phyloP scores from a whole-genome alignment of 2,113 vertebrate species.

The Brachionichthys hirsutus region DNA sequence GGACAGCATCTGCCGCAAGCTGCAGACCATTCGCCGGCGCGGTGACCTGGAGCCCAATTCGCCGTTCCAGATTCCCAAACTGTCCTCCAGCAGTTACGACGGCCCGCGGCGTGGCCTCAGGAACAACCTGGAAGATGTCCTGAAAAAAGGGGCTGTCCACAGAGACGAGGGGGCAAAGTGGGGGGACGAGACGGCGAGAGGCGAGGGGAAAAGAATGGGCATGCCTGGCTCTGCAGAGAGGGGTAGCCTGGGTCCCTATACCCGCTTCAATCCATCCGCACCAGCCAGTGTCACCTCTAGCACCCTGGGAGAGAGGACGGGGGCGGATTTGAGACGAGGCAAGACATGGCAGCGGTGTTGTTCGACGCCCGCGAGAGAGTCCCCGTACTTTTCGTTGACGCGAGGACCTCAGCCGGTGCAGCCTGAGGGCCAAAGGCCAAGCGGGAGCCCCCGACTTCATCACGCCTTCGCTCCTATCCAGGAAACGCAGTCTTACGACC shows the following conservation, averaged over 20 bases:
- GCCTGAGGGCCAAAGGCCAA: background rate
- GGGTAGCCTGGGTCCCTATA: background rate
- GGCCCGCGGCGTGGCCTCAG: constrained; percentile 76
- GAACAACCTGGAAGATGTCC: constrained; percentile 80
- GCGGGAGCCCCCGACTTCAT: constrained; percentile 30
- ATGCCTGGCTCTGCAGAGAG: constrained; percentile 18
- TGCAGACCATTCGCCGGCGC: constrained; percentile 84
- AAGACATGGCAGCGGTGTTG: constrained; percentile 34
- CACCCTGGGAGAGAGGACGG: constrained; percentile 50
- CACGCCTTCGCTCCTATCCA: constrained; percentile 36
- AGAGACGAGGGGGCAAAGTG: constrained; percentile 6
- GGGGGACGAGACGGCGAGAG: accelerated
- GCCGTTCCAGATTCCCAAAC: constrained; percentile 81
- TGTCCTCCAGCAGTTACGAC: constrained; percentile 80
- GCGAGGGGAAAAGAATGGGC: constrained; percentile 3
- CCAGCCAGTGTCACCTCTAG: constrained; percentile 40
- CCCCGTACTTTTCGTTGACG: constrained; percentile 53
- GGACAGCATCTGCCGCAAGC: constrained; percentile 89
- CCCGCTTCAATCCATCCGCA: background rate
- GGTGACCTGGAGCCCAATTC: constrained; percentile 79
- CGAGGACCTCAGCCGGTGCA: constrained; percentile 11
- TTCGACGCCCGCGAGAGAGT: constrained; percentile 58
- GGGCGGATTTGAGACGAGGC: constrained; percentile 7
- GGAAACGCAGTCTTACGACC: constrained; percentile 66
- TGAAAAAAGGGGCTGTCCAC: constrained; percentile 74